These are phyloP conservation scores for Arctocebus calabarensis DNA, from an alignment of 2,797 vertebrate species.

Conservation along the genomic window DNA sequence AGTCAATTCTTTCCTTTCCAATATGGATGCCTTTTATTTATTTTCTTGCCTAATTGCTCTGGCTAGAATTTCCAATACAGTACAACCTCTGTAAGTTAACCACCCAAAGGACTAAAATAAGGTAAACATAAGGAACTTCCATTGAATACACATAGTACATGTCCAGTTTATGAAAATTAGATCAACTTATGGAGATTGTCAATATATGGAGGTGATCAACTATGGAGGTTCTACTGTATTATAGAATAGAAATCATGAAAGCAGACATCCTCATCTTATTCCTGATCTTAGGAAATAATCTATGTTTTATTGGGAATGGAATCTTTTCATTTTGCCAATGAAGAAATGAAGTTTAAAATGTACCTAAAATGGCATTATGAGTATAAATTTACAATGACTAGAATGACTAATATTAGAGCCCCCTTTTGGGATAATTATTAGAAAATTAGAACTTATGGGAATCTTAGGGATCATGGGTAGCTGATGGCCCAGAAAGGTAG, in stretches of 20 bases:
- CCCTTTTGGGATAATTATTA: not conserved
- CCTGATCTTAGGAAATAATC: not conserved
- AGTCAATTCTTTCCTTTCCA: not conserved
- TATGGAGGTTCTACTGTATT: not conserved
- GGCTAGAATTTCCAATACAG: not conserved
- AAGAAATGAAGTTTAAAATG: not conserved
- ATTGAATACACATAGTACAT: no score
- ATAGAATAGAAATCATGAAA: not conserved
- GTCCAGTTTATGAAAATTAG: no score
- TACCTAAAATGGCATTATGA: not conserved
- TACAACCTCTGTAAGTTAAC: no score
- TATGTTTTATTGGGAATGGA: not conserved
- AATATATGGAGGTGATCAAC: no score
- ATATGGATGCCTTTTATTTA: not conserved
- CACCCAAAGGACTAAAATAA: no score
- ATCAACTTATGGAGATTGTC: no score
- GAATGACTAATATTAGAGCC: slow-evolving; percentile 14
- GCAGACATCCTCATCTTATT: not conserved
- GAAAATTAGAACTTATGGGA: not conserved
- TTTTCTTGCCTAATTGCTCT: slow-evolving; percentile 17
- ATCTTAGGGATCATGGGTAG: not conserved
- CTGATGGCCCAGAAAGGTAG: not conserved
- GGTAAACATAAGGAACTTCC: no score
- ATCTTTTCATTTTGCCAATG: not conserved
- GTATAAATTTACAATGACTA: not conserved